Evolutionary conservation across 2,888 invertebrate species (phyloP), one percentile per base, ranked within the genome.

Genomic region (Hydriomena furcata): DNA sequence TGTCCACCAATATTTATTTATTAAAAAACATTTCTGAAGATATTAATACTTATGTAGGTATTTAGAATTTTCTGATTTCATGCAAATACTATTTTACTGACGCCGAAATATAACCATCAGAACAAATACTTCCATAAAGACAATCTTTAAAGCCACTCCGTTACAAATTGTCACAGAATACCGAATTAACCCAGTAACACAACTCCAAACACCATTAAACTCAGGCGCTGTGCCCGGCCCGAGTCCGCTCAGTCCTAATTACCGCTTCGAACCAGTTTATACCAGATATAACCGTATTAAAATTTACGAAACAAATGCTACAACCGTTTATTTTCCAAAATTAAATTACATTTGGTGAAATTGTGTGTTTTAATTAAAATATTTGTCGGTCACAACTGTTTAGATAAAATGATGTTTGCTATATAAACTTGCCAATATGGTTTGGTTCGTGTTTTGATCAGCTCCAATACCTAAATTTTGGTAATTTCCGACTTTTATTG

Each of bases 231-330:
- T 21, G 7, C 35, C 13, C 27, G 34, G 40, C 2, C 25, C 23
- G 28, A 30, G 48, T 24, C 41, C 28, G 31, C 37, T 30, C 37
- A 31, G 10, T 35, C 25, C 24, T 44, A 51, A 51, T 51, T 51
- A 25, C 45, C 28, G 46, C 27, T 23, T 42, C 37, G 42, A 37
- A 32, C 37, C 24, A n/a, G 48, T 48, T 36, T 28, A 35, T 13
- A 47, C 35, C 42, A 37, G 41, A 43, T 43, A 49, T 52, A 58
- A 53, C 52, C 36, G 45, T 50, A 58, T 58, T 60, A 52, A 52
- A 57, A 57, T 60, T 51, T 55, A 52, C 43, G 43, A 48, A 48
- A 57, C 58, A 60, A 60, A 57, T 31, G 49, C 41, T 31, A 49
- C 41, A 20, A 32, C 12, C 48, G 46, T 58, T 57, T 53, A 38